These are phyloP conservation scores for Venturia canescens DNA, from an alignment of 1,140 invertebrate species.

Conservation along the genomic window DNA sequence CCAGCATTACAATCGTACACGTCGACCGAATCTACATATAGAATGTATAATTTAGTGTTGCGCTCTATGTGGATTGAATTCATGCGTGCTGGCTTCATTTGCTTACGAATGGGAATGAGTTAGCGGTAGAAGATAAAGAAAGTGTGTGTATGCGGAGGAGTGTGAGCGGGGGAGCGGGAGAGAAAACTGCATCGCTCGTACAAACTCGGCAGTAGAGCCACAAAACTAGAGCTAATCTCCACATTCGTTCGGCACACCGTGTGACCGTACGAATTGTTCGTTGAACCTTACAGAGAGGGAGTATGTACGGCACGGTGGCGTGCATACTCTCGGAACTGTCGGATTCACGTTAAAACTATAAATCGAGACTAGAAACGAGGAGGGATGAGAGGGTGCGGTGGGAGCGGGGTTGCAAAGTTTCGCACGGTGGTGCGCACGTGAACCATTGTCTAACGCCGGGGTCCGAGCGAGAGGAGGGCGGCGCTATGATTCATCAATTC, in stretches of 20 bases:
- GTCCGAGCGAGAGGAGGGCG: background rate
- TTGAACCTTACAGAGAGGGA: conserved; percentile 8
- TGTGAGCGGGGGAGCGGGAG: background rate
- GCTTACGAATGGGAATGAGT: conserved; percentile 34
- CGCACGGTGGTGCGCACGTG: background rate
- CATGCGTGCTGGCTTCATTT: conserved; percentile 40
- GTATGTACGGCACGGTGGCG: conserved; percentile 24
- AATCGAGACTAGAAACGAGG: conserved; percentile 46
- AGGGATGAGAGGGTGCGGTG: background rate
- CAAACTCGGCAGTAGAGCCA: conserved; percentile 19
- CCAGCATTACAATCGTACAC: background rate
- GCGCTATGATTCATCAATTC: conserved; percentile 16
- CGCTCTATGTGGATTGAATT: conserved; percentile 27
- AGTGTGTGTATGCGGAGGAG: too few relatives aligned
- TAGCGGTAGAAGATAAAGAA: background rate
- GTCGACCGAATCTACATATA: conserved; percentile 5
- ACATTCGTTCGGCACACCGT: conserved; percentile 32
- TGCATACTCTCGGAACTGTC: conserved; percentile 44
- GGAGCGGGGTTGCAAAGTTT: background rate
- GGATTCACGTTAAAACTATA: conserved; percentile 59
- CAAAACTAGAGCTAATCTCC: conserved; percentile 36
- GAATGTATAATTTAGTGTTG: conserved; percentile 21
- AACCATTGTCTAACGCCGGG: conserved; percentile 6
- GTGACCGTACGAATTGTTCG: conserved; percentile 26
- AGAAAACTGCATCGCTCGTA: conserved; percentile 14